Base-by-base conservation (phyloP, 2,797 vertebrate genomes). In the Protosalanx chinensis region DNA sequence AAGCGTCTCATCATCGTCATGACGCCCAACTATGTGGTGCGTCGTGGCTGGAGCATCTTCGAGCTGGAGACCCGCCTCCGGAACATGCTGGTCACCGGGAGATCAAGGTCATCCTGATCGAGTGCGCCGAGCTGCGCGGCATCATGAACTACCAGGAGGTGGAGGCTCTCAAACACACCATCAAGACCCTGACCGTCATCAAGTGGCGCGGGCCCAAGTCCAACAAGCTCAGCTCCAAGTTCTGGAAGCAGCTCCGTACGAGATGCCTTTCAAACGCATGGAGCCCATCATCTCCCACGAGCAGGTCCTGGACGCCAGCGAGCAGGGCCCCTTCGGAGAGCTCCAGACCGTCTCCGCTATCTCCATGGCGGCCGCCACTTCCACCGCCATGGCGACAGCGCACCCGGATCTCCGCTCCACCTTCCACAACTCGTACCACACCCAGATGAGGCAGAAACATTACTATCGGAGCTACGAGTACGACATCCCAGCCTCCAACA, bases 61-160 rank as follows among this genome's bases (percentile, higher is more conserved):
- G 96, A 98, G 92, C 93, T 99, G 89, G 98, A 99, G 91, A 98
- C 97, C 0, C 94, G 97, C 71, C 95, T 99, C 84, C 95, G 97
- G 83, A 97, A 95, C 90, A 97, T 98, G 95, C 91, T 99, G 83
- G 94, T 95, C 80, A 97, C 95, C 0, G 98, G 98, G 97, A 98
- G 90, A 98, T 98, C 86, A 98, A 98, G 91, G 98, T 99, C 78
- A 98, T 99, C 89, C 90, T 99, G 70, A 98, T 99, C 27, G 98
- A 99, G 90, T 99, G 98, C 76, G 97, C 96, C 71, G 96, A 98
- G 90, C 90, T 99, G 67, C 94, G 95, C 30, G 96, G 96, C 86
- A 95, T 99, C 88, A 98, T 99, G 95, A 99, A 99, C 95, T 99
- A 99, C 92, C 98, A 99, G 90, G 98, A 99, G 82, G 96, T 99